phyloP scores from a whole-genome alignment of 2,113 vertebrate genomes.

The Platichthys flesus region DNA sequence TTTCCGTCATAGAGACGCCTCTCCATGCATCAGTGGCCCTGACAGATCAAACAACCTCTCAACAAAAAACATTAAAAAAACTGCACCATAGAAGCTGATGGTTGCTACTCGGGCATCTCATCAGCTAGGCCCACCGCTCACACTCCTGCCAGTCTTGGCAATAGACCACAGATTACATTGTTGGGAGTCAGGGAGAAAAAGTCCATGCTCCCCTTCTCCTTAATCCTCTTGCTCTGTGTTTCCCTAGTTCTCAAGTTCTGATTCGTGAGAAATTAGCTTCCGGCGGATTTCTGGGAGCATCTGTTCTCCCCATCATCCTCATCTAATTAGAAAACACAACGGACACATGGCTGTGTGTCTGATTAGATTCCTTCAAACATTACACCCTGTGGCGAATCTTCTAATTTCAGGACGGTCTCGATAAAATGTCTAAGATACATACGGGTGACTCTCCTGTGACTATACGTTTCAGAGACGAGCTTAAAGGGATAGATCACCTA shows the following conservation, averaged over 20 bases:
- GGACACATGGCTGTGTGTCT: constrained; percentile 26
- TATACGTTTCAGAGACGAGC: too few relatives aligned
- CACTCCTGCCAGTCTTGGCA: constrained; percentile 46
- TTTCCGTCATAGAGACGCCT: constrained; percentile 11
- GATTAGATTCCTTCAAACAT: constrained; percentile 52
- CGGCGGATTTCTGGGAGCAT: constrained; percentile 52
- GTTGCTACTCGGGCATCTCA: constrained; percentile 28
- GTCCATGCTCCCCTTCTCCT: constrained; percentile 24
- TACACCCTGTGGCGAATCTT: constrained; percentile 25
- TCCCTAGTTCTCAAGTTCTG: constrained; percentile 35
- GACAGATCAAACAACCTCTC: constrained; percentile 38
- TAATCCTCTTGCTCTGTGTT: constrained; percentile 33
- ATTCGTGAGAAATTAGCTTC: constrained; percentile 35
- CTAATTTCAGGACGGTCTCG: constrained; percentile 6
- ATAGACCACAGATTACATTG: constrained; percentile 6
- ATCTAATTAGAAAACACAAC: constrained; percentile 6
- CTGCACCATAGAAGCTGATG: constrained; percentile 11
- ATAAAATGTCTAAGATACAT: constrained; percentile 27
- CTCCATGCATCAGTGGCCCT: constrained; percentile 17
- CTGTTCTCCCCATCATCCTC: constrained; percentile 14
- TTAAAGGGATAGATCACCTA: neutral
- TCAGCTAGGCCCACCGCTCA: constrained; percentile 25
- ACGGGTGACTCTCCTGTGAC: neutral
- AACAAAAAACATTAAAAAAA: constrained; percentile 6
- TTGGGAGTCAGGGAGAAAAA: constrained; percentile 24